Conservation (phyloP, 30 jellyfish, hydroid and myxozoan species). For the Hydractinia echinata region DNA sequence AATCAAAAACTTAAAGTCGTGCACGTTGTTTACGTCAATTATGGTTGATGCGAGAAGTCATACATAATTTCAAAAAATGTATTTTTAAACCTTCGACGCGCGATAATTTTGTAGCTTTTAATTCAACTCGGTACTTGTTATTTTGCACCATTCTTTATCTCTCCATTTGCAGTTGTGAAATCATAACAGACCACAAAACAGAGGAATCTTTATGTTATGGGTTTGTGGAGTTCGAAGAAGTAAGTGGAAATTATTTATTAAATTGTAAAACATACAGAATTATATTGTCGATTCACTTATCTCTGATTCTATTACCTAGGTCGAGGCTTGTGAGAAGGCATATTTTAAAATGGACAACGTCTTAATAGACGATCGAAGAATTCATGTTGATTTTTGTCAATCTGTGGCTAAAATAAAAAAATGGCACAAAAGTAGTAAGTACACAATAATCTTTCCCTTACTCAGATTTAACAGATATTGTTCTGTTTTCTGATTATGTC, state of each 20-base stretch:
- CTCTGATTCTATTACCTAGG: slow-evolving; percentile 44
- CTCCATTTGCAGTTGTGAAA: slow-evolving; percentile 79
- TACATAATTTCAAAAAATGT: too few relatives aligned
- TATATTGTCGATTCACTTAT: not conserved
- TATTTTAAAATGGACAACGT: slow-evolving; percentile 99
- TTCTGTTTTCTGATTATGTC: too few relatives aligned
- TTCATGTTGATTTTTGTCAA: slow-evolving; percentile 98
- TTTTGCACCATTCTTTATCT: not conserved
- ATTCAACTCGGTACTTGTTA: not conserved
- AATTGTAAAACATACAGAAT: not conserved
- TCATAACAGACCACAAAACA: slow-evolving; percentile 85
- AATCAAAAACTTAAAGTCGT: too few relatives aligned
- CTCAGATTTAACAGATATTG: too few relatives aligned
- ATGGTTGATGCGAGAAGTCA: too few relatives aligned
- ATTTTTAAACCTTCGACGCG: too few relatives aligned
- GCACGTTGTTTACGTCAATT: too few relatives aligned
- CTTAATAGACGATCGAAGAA: slow-evolving; percentile 96
- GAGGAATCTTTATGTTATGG: slow-evolving; percentile 97
- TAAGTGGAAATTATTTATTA: slow-evolving; percentile 2
- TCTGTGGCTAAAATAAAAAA: slow-evolving; percentile 60
- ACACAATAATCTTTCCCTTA: not conserved
- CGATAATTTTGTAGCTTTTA: too few relatives aligned
- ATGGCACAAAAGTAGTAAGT: slow-evolving; percentile 80
- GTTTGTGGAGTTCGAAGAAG: slow-evolving; percentile 92
- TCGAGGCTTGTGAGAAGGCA: slow-evolving; percentile 98